Evolutionary conservation across 1,140 invertebrate genomes (phyloP).

Genomic region (Penaeus chinensis): DNA sequence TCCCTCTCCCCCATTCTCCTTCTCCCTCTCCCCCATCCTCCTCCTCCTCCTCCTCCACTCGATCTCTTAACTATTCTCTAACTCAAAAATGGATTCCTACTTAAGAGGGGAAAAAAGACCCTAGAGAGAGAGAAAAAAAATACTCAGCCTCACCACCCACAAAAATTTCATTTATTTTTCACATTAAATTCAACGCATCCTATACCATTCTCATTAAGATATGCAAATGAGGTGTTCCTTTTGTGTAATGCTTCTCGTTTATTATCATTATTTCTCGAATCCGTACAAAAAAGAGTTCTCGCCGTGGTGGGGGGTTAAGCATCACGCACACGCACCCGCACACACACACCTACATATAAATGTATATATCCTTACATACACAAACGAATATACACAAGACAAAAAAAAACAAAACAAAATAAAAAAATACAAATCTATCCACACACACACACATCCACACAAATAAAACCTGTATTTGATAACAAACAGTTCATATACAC

Average conservation of each 20-base stretch:
- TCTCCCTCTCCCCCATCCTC: neutral
- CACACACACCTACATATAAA: slow-evolving; percentile 4
- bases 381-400: neutral
- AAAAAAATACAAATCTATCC: neutral
- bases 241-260: slow-evolving; percentile 64
- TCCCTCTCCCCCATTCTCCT: neutral
- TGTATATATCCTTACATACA: neutral
- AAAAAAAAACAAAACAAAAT: too few species aligned
- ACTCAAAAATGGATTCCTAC: slow-evolving; percentile 53
- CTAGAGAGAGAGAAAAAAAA: slow-evolving; percentile 25
- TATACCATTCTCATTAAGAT: slow-evolving; percentile 64
- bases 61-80: slow-evolving; percentile 46
- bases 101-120: slow-evolving; percentile 38
- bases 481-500: neutral
- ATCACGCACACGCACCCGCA: slow-evolving; percentile 14
- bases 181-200: slow-evolving; percentile 64
- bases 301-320: slow-evolving; percentile 41
- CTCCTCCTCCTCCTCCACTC: slow-evolving; percentile 7
- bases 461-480: neutral
- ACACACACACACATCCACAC: slow-evolving; percentile 7
- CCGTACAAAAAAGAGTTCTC: slow-evolving; percentile 59
- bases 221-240: slow-evolving; percentile 64
- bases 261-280: slow-evolving; percentile 64
- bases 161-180: slow-evolving; percentile 64
- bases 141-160: slow-evolving; percentile 41